Evolutionary conservation across 1,140 invertebrate genomes (phyloP).

Genomic region (Euborellia annulipes): DNA sequence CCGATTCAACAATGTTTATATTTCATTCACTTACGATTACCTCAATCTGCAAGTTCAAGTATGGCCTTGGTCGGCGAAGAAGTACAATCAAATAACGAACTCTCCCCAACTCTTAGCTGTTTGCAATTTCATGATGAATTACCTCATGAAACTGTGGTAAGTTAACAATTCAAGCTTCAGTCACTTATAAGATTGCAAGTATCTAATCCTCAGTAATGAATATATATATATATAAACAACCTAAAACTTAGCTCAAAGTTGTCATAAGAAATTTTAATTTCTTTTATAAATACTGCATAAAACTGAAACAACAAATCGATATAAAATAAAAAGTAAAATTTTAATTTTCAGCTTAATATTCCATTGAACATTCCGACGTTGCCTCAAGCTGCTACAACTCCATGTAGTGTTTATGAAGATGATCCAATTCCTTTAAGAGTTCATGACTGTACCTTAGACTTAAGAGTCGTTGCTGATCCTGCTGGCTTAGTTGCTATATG

Average conservation of each 20-base stretch:
- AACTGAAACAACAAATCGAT: no score
- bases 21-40: constrained; percentile 58
- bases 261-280: no score
- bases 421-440: constrained; percentile 58
- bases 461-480: constrained; percentile 55
- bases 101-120: constrained; percentile 53
- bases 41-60: no score
- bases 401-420: constrained; percentile 54
- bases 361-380: constrained; percentile 61
- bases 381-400: constrained; percentile 27
- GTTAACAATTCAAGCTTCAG: constrained; percentile 15
- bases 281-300: no score
- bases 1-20: constrained; percentile 56
- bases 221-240: no score
- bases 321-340: constrained; percentile 13
- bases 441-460: constrained; percentile 63
- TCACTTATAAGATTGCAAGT: background rate
- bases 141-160: constrained; percentile 69
- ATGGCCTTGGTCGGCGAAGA: constrained; percentile 47
- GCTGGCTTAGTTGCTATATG: constrained; percentile 64
- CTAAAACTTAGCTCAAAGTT: no score
- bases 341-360: constrained; percentile 52
- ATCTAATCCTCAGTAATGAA: no score
- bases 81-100: constrained; percentile 24
- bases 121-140: constrained; percentile 70